Conservation (phyloP, 2,888 invertebrate species). For the Crocallis elinguaria region DNA sequence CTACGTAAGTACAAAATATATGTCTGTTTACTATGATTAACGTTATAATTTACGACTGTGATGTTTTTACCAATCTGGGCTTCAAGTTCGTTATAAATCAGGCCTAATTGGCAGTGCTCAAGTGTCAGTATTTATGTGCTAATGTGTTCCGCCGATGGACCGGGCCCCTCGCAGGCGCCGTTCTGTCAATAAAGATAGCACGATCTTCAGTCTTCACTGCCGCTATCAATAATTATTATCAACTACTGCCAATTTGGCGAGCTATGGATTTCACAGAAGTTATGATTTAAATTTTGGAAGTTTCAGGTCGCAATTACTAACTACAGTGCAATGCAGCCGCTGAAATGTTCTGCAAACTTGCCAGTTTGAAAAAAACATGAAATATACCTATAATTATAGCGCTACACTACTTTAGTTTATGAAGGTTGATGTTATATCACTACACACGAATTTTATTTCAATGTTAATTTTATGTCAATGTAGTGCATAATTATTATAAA, state of each 20-base stretch:
- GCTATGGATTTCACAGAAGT: too few relatives aligned
- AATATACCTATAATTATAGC: too few relatives aligned
- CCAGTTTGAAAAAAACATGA: too few relatives aligned
- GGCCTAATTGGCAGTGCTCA: slow-evolving; percentile 15
- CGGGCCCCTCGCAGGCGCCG: slow-evolving; percentile 2
- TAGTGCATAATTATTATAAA: too few relatives aligned
- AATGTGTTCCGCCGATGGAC: not conserved
- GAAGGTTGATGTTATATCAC: too few relatives aligned
- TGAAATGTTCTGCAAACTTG: too few relatives aligned
- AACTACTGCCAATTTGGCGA: not conserved
- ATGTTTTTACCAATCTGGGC: slow-evolving; percentile 10
- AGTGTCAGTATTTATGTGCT: slow-evolving; percentile 14
- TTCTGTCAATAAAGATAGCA: not conserved
- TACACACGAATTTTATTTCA: too few relatives aligned
- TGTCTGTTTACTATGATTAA: slow-evolving; percentile 18
- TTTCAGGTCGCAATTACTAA: too few relatives aligned
- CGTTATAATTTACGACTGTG: slow-evolving; percentile 27
- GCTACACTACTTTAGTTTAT: too few relatives aligned
- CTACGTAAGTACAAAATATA: not conserved
- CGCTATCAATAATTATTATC: not conserved
- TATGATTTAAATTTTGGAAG: not conserved
- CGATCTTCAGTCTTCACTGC: not conserved
- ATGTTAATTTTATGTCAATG: too few relatives aligned
- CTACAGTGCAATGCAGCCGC: too few relatives aligned
- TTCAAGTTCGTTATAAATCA: slow-evolving; percentile 31